Evolutionary conservation across 2,113 vertebrate genomes (phyloP).

Genomic region (Paraplagusia blochii): DNA sequence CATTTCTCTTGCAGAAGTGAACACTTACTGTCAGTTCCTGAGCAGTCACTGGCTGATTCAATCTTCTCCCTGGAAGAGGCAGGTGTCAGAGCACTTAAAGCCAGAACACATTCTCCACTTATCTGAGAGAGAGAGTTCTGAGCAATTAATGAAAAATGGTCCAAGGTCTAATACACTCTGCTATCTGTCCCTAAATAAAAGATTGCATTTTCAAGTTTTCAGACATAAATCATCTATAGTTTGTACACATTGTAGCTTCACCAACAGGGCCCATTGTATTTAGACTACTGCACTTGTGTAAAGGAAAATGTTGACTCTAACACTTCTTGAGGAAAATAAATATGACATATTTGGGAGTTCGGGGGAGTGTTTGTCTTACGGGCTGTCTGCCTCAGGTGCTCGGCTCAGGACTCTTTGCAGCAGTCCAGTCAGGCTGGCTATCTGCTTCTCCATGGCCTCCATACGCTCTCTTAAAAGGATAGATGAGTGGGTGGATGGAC

Average conservation of each 20-base stretch:
- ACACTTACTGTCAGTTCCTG: slow-evolving; percentile 79
- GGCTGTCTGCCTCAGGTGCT: slow-evolving; percentile 85
- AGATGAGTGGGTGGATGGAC: background rate
- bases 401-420: slow-evolving; percentile 93
- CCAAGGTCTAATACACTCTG: background rate
- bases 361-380: slow-evolving; percentile 71
- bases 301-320: background rate
- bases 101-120: slow-evolving; percentile 23
- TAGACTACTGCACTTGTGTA: no score
- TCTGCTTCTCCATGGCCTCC: slow-evolving; percentile 99
- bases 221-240: no score
- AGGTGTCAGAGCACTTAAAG: slow-evolving; percentile 38
- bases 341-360: background rate
- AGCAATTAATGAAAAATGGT: slow-evolving; percentile 11
- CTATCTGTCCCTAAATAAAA: background rate
- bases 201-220: background rate
- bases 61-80: slow-evolving; percentile 86
- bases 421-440: slow-evolving; percentile 93
- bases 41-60: slow-evolving; percentile 88
- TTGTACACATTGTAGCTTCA: background rate
- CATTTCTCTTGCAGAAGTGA: background rate
- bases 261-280: no score
- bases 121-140: slow-evolving; percentile 11
- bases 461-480: slow-evolving; percentile 83
- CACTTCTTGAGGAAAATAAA: background rate